Percentiles rank a stretch among this genome's conserved stretches.
These are phyloP conservation scores for Psix sp. DNA, from an alignment of 1,140 invertebrate genomes.

Conservation along the genomic window DNA sequence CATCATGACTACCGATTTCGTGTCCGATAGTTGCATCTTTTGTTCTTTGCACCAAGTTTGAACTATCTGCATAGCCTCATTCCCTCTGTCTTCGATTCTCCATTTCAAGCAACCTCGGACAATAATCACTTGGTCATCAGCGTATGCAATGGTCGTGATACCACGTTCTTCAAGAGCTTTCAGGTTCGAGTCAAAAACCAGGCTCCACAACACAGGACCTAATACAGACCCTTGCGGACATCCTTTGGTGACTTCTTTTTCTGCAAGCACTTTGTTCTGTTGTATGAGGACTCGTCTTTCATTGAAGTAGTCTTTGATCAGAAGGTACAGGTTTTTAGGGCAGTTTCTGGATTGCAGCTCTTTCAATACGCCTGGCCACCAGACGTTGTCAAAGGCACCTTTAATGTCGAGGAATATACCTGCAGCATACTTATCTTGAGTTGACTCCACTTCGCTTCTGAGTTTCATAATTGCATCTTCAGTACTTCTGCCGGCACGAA, in stretches of 20 bases:
- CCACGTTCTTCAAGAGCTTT: slow-evolving; percentile 44
- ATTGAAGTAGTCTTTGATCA: slow-evolving; percentile 65
- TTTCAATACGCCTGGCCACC: slow-evolving; percentile 51
- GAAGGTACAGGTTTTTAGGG: slow-evolving; percentile 44
- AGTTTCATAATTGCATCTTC: slow-evolving; percentile 64
- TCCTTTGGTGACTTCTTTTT: slow-evolving; percentile 61
- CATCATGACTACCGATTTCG: slow-evolving; percentile 32
- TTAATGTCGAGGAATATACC: slow-evolving; percentile 70
- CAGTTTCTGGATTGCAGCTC: slow-evolving; percentile 45
- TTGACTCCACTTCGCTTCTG: neutral
- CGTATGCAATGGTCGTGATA: slow-evolving; percentile 61
- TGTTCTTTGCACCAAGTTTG: slow-evolving; percentile 56
- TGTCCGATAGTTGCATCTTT: slow-evolving; percentile 26
- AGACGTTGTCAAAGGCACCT: slow-evolving; percentile 63
- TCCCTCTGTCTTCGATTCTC: slow-evolving; percentile 51
- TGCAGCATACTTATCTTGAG: slow-evolving; percentile 52
- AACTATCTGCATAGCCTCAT: slow-evolving; percentile 12
- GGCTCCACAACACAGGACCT: slow-evolving; percentile 72
- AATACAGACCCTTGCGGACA: slow-evolving; percentile 76
- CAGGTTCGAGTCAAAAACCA: slow-evolving; percentile 69
- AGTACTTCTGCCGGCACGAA: slow-evolving; percentile 62
- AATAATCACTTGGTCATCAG: slow-evolving; percentile 66
- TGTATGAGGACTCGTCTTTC: slow-evolving; percentile 51
- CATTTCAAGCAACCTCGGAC: slow-evolving; percentile 57
- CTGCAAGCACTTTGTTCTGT: slow-evolving; percentile 14